Conservation (phyloP, 2,113 vertebrate species). For the Amphilophus citrinellus region DNA sequence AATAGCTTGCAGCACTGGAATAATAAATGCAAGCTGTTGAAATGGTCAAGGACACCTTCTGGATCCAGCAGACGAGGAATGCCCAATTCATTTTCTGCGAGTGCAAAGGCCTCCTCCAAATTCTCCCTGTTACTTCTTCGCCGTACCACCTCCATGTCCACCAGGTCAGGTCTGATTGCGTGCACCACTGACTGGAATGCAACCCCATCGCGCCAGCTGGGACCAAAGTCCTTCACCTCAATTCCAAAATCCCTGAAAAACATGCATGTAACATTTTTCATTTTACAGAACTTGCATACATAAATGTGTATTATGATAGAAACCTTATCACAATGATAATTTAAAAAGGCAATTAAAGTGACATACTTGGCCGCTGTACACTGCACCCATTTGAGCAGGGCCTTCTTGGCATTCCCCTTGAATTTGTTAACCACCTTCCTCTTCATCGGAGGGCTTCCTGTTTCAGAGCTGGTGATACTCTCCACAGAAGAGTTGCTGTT, state of each 20-base stretch:
- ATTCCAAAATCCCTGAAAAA: constrained; percentile 86
- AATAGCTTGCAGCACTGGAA: neutral
- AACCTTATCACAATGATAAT: neutral
- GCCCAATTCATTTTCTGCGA: constrained; percentile 93
- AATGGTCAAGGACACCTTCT: constrained; percentile 84
- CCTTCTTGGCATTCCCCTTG: constrained; percentile 94
- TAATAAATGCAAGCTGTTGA: neutral
- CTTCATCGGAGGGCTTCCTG: constrained; percentile 94
- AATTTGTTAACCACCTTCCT: constrained; percentile 90
- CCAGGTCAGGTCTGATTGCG: constrained; percentile 93
- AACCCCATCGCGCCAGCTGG: constrained; percentile 93
- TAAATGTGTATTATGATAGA: neutral
- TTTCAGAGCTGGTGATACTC: constrained; percentile 87
- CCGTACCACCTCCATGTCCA: constrained; percentile 90
- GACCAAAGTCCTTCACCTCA: constrained; percentile 95
- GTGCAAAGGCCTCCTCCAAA: constrained; percentile 91
- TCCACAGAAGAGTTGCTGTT: constrained; percentile 93
- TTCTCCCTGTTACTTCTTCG: constrained; percentile 89
- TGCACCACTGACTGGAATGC: constrained; percentile 95
- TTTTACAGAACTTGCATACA: neutral
- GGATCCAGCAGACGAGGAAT: constrained; percentile 96
- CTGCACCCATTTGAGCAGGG: constrained; percentile 94
- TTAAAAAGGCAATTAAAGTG: neutral
- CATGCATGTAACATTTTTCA: neutral
- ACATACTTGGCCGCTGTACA: constrained; percentile 90